Evolutionary conservation across 2,888 invertebrate genomes (phyloP).

Genomic region (Drosophila mercatorum): DNA sequence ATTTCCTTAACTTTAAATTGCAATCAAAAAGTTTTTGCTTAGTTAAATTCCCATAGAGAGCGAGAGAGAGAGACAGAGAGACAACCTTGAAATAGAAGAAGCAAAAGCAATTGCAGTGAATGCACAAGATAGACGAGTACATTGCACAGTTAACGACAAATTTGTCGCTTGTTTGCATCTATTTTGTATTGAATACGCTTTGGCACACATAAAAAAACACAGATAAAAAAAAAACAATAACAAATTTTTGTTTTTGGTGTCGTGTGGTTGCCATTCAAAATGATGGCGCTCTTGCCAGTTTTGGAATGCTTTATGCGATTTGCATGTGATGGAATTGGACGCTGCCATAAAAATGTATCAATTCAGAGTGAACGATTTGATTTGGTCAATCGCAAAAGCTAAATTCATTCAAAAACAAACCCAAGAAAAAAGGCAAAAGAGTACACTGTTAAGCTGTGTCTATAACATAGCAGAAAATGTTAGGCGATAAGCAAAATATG

Average conservation of each 20-base stretch:
- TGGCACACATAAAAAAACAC: constrained; percentile 18
- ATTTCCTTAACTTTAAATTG: constrained; percentile 12
- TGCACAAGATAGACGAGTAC: constrained; percentile 38
- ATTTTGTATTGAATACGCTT: constrained; percentile 15
- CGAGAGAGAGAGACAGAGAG: too few relatives aligned
- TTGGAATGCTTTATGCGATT: constrained; percentile 54
- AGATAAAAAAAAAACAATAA: constrained; percentile 16
- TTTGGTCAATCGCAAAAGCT: constrained; percentile 4
- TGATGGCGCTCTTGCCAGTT: constrained; percentile 40
- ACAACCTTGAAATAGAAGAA: constrained; percentile 46
- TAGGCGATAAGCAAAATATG: too few relatives aligned
- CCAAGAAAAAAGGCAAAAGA: too few relatives aligned
- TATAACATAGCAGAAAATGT: background rate
- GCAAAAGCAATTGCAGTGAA: constrained; percentile 43
- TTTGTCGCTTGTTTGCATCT: constrained; percentile 6
- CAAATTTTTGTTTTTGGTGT: constrained; percentile 19
- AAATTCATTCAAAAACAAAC: constrained; percentile 19
- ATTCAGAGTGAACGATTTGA: constrained; percentile 13
- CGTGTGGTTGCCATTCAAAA: constrained; percentile 50
- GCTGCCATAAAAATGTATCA: constrained; percentile 24
- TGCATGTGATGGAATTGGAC: constrained; percentile 58
- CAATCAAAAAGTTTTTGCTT: background rate
- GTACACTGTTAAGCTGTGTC: background rate
- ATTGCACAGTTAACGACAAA: constrained; percentile 29
- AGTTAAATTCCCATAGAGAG: constrained; percentile 17